Evolutionary conservation across 37 sponge, comb jelly and placozoan species (phyloP).

Genomic region (Amphimedon queenslandica): DNA sequence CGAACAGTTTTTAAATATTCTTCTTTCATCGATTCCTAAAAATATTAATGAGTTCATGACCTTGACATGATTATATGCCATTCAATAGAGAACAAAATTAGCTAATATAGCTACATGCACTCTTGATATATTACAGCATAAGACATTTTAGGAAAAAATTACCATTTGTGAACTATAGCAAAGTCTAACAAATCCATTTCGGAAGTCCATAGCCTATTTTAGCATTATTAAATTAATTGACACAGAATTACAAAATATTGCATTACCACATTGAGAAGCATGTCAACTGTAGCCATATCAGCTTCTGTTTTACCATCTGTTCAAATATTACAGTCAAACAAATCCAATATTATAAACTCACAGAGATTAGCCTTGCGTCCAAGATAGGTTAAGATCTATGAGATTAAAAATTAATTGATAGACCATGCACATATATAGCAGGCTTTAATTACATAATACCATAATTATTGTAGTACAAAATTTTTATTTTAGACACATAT

Average conservation of each 20-base stretch:
- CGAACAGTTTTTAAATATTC: slow-evolving; percentile 41
- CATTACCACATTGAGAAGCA: not conserved
- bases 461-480: too few relatives aligned
- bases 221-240: not conserved
- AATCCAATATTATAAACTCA: not conserved
- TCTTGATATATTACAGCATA: too few relatives aligned
- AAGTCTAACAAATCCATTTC: slow-evolving; percentile 47
- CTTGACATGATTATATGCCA: not conserved
- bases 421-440: too few relatives aligned
- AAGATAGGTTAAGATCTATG: slow-evolving; percentile 38
- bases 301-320: not conserved
- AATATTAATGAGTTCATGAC: not conserved
- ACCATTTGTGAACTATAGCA: slow-evolving; percentile 56
- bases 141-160: too few relatives aligned
- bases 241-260: not conserved
- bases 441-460: too few relatives aligned
- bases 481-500: too few relatives aligned
- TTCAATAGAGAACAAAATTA: too few relatives aligned
- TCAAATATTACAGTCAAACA: not conserved
- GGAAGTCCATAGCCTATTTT: slow-evolving; percentile 45
- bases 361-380: not conserved
- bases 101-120: too few relatives aligned
- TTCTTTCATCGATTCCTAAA: slow-evolving; percentile 24
- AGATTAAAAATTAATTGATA: not conserved
- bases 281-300: slow-evolving; percentile 7